Evolutionary conservation across 30 jellyfish, hydroid and myxozoan genomes (phyloP), one percentile per base, ranked within the genome.

Genomic region (Nemopilema nomurai): DNA sequence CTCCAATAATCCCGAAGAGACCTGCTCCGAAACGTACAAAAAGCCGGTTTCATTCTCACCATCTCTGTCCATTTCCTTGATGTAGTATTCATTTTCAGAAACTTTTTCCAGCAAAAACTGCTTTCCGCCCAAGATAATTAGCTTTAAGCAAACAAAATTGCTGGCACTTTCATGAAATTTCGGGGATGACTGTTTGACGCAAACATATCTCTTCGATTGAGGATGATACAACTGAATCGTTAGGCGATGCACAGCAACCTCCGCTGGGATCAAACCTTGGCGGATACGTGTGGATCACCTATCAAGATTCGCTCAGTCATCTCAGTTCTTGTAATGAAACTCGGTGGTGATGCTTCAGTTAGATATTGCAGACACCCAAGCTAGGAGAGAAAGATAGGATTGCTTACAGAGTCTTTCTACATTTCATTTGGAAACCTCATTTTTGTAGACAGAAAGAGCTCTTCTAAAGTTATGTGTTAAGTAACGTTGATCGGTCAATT

Each of bases 1-100:
- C 83, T 72, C 83, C 4, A 72, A 26, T 19, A 72, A 9, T 16
- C 83, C 83, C 8, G 83, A 72, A 20, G 83, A 29, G 28, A 33
- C 68, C 23, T 72, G 26, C 19, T 72, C 83, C 1, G 83, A 72
- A 7, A 72, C 83, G 30, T 72, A 72, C 67, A 72, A 32, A 23
- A 21, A 72, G 1, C 83, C 83, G 1, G 67, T 72, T 29, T 33
- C 67, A 8, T 72, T 29, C 6, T 32, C 68, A 16, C 31, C 68
- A 41, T 72, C 83, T 9, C 32, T 72, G 25, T 72, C 68, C 68
- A 72, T 41, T 13, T 70, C 21, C 30, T 72, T 72, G 49, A 72
- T 33, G 26, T 72, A 62, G 68, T 28, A 72, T 20, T 72, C 83
- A 62, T 72, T 72, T 3, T 72, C 68, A 32, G 6, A 25, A 25